Evolutionary conservation across 2,113 vertebrate genomes (phyloP).

Genomic region (Mus pahari): DNA sequence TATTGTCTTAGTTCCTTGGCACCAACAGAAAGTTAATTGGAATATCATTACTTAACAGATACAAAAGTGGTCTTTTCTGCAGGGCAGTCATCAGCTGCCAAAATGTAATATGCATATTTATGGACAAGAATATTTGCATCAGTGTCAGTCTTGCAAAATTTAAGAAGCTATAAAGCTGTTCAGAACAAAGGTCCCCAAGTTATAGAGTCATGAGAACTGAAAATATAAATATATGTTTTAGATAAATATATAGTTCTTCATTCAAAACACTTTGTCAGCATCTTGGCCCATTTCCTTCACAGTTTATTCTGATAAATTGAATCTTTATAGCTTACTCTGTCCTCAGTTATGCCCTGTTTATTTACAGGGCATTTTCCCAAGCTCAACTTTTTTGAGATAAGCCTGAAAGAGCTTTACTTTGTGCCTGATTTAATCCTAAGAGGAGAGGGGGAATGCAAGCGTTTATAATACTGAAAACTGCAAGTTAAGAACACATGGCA

Average conservation of each 20-base stretch:
- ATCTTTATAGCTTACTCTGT: neutral
- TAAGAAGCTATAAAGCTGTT: neutral
- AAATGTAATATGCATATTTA: neutral
- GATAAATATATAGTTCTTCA: neutral
- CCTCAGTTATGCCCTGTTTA: neutral
- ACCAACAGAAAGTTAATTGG: neutral
- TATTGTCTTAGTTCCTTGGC: neutral
- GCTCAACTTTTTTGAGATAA: slow-evolving; percentile 9
- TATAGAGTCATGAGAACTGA: neutral
- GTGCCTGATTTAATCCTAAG: neutral
- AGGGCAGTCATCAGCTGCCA: neutral
- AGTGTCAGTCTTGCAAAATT: neutral
- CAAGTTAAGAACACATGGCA: neutral
- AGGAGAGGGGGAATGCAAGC: neutral
- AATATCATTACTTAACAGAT: slow-evolving; percentile 20
- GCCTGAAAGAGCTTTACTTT: neutral
- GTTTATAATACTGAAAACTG: neutral
- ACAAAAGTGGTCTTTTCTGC: neutral
- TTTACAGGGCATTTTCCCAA: slow-evolving; percentile 12
- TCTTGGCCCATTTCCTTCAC: neutral
- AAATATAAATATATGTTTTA: neutral
- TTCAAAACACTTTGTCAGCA: neutral
- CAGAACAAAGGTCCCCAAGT: neutral
- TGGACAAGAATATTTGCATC: slow-evolving; percentile 9
- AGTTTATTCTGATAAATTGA: slow-evolving; percentile 25